Percentiles rank a stretch among this genome's conserved stretches.
phyloP scores from a whole-genome alignment of 2,113 vertebrate genomes.

The Pithys albifrons region DNA sequence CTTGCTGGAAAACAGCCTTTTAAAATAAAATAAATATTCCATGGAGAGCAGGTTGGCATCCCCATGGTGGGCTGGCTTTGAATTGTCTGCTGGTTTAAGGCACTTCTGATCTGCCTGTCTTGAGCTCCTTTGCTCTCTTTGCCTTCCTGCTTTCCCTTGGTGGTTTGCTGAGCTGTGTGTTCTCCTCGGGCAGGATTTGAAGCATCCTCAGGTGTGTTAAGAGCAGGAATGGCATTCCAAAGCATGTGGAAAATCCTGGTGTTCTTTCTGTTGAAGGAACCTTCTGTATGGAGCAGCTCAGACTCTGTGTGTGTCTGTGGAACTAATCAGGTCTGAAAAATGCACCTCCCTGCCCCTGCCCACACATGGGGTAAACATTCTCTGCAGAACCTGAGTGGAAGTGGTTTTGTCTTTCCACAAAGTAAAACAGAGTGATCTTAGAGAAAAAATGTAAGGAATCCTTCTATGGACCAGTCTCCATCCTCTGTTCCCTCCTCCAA shows the following conservation, averaged over 20 bases:
- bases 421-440: no score
- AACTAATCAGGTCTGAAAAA: neutral
- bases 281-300: neutral
- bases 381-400: no score
- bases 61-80: neutral
- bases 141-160: neutral
- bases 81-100: neutral
- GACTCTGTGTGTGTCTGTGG: neutral
- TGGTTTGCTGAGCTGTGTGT: neutral
- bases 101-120: neutral
- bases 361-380: no score
- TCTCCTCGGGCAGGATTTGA: neutral
- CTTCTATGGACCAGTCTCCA: no score
- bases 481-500: no score
- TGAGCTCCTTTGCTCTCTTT: neutral
- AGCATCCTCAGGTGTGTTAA: neutral
- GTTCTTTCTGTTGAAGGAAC: neutral
- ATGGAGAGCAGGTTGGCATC: neutral
- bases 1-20: neutral
- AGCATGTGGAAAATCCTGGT: neutral
- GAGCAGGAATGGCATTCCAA: neutral
- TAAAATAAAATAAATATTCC: constrained; percentile 17
- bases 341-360: no score
- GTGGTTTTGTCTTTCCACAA: no score
- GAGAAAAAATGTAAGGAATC: no score